phyloP scores from a whole-genome alignment of 2,888 invertebrate species.

The Hedychridium roseum region DNA sequence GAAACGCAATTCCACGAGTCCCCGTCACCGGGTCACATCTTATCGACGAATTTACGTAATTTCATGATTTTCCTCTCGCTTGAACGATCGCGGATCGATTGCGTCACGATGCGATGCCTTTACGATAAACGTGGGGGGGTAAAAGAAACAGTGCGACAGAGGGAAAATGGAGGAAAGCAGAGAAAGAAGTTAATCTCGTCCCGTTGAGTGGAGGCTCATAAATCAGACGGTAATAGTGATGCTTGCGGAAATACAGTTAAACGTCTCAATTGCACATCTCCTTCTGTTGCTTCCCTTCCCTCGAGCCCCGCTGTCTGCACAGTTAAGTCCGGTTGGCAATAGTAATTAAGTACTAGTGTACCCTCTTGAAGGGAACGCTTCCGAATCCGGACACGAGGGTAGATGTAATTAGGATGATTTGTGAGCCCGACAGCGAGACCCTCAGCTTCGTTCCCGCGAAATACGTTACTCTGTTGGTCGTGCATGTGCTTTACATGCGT shows the following conservation, averaged over 20 bases:
- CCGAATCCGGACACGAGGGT: slow-evolving; percentile 55
- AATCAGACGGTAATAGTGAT: slow-evolving; percentile 38
- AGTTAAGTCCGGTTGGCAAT: slow-evolving; percentile 54
- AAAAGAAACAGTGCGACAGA: no score
- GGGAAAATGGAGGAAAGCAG: no score
- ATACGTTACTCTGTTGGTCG: slow-evolving; percentile 5
- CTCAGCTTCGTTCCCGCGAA: slow-evolving; percentile 33
- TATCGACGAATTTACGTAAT: no score
- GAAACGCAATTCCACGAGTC: no score
- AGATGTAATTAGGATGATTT: slow-evolving; percentile 59
- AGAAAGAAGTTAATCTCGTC: no score
- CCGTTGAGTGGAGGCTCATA: slow-evolving; percentile 21
- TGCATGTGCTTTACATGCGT: slow-evolving; percentile 12
- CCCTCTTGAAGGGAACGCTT: slow-evolving; percentile 45
- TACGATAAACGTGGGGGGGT: no score
- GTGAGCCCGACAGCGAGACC: slow-evolving; percentile 42
- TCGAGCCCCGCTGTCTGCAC: slow-evolving; percentile 35
- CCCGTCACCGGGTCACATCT: no score
- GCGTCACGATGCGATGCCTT: no score
- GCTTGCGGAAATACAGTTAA: slow-evolving; percentile 49
- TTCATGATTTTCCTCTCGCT: no score
- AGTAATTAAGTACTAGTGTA: slow-evolving; percentile 54
- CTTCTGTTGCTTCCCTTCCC: slow-evolving; percentile 11
- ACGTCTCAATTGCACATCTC: slow-evolving; percentile 41
- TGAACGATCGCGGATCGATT: no score